These are phyloP conservation scores for Salvelinus fontinalis DNA, from an alignment of 2,113 vertebrate species.

Conservation along the genomic window DNA sequence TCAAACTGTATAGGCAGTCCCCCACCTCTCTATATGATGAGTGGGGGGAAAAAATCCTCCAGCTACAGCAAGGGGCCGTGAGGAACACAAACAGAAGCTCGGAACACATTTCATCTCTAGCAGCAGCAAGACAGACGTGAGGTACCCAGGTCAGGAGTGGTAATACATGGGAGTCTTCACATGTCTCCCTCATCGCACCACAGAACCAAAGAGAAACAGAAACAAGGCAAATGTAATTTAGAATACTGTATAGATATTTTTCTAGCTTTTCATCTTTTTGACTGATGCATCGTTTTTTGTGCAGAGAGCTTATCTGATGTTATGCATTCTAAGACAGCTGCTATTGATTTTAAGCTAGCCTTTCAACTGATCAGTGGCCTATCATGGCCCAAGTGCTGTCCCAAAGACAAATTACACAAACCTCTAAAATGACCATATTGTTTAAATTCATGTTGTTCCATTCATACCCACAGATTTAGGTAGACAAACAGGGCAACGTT, in stretches of 20 bases:
- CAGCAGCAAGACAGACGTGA: constrained; percentile 16
- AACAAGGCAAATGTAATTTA: constrained; percentile 51
- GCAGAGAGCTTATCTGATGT: constrained; percentile 27
- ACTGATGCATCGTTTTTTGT: constrained; percentile 40
- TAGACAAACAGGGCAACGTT: not conserved
- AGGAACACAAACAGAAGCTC: constrained; percentile 37
- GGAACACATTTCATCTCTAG: constrained; percentile 49
- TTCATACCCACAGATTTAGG: not conserved
- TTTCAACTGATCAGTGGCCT: constrained; percentile 30
- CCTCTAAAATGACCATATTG: not conserved
- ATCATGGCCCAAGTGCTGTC: constrained; percentile 18
- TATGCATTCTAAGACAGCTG: constrained; percentile 42
- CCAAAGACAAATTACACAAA: not conserved
- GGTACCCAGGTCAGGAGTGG: constrained; percentile 19
- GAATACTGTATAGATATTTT: constrained; percentile 61
- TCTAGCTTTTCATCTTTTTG: constrained; percentile 17
- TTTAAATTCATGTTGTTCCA: not conserved
- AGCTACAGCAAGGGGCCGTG: constrained; percentile 64
- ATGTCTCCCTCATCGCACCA: constrained; percentile 36
- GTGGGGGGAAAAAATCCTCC: constrained; percentile 73
- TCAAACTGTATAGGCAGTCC: constrained; percentile 71
- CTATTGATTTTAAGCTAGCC: constrained; percentile 34
- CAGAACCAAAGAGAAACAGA: constrained; percentile 28
- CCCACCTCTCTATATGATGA: constrained; percentile 71
- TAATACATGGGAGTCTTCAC: constrained; percentile 45